Conservation (phyloP, 2,888 invertebrate species). For the Microchrysa polita region DNA sequence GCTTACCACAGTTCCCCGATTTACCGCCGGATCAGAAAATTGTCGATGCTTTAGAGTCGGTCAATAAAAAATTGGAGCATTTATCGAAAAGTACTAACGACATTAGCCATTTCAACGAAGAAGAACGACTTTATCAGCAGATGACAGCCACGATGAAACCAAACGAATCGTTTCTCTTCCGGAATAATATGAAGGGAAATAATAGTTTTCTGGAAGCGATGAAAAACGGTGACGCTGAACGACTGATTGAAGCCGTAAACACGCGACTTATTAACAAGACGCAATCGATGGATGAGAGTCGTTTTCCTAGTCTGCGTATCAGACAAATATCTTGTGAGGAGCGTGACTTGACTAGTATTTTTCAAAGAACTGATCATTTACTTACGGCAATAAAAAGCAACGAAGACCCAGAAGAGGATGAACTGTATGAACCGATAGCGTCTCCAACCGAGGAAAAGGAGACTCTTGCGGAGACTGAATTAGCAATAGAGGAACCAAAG, state of each 20-base stretch:
- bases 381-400: slow-evolving; percentile 18
- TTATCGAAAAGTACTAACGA: slow-evolving; percentile 50
- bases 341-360: slow-evolving; percentile 37
- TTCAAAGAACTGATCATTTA: slow-evolving; percentile 45
- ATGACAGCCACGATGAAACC: slow-evolving; percentile 66
- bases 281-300: slow-evolving; percentile 51
- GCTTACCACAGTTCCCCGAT: background rate
- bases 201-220: slow-evolving; percentile 42
- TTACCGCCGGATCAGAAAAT: slow-evolving; percentile 58
- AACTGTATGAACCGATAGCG: slow-evolving; percentile 50
- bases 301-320: slow-evolving; percentile 39
- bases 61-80: slow-evolving; percentile 59
- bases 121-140: slow-evolving; percentile 60
- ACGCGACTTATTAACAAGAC: slow-evolving; percentile 57
- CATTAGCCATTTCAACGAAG: slow-evolving; percentile 45
- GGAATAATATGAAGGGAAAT: slow-evolving; percentile 63
- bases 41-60: slow-evolving; percentile 58
- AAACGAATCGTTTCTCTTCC: slow-evolving; percentile 75
- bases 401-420: background rate
- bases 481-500: background rate
- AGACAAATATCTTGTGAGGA: slow-evolving; percentile 44
- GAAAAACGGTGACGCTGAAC: slow-evolving; percentile 50
- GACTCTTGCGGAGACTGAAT: background rate
- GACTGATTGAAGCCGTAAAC: slow-evolving; percentile 61
- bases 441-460: background rate